Evolutionary conservation across 2,113 vertebrate genomes (phyloP), one percentile per base, ranked within the genome.

Genomic region (Tetraodon nigroviridis): DNA sequence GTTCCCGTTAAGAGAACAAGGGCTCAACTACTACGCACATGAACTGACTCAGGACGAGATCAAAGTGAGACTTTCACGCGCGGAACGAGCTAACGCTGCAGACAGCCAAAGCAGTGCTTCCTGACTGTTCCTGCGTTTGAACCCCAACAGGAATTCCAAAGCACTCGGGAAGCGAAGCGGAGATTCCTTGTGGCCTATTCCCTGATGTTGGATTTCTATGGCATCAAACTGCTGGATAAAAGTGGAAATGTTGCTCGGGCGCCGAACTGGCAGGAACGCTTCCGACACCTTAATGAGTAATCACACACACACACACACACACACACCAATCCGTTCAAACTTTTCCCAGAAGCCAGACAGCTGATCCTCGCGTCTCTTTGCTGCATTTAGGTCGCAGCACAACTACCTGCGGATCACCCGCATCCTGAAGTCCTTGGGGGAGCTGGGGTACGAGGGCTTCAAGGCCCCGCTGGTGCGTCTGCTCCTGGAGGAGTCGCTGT

Each of bases 31-130:
- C 84, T 98, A 97, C 86, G 96, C 97, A 88, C 94, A 98, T 82
- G 97, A 99, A 90, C 91, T 99, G 89, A 98, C 94, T 89, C 93
- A 96, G 73, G 94, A 95, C 57, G 97, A 99, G 93, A 98, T 99
- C 76, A 96, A 99, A 93, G 97, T 98, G 92, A 91, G 56, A 51
- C 20, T 52, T 14, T 3, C 6, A 64, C 22, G 41, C 14, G 49
- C 6, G 41, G 13, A 68, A 7, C 2, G 20, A 4, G 24, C 18
- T 42, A 22, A 52, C 29, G 16, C 5, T 13, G 32, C 32, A 37
- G 32, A 37, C 8, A 12, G 32, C 32, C 4, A 37, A 37, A 11
- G 32, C 3, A 2, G 32, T 12, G 32, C 8, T 37, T 46, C 44
- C 15, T 16, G 10, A 2, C 2, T 46, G 24, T 2, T 12, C 21